Conservation (phyloP, 2,888 invertebrate species). For the Scaptomyza polygonia region DNA sequence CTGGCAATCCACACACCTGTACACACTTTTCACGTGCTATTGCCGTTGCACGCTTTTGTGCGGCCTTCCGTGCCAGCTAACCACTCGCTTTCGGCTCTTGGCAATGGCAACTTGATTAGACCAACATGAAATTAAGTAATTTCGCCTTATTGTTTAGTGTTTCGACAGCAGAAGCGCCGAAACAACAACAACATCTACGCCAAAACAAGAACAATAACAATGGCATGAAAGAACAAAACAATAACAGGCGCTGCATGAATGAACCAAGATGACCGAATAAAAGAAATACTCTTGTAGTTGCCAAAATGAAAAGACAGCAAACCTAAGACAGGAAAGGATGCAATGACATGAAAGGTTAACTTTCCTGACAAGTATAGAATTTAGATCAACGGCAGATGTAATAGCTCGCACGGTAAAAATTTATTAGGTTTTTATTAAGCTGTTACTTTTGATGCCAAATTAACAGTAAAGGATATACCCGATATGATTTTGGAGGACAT, state of each 20-base stretch:
- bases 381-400: slow-evolving; percentile 4
- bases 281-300: slow-evolving; percentile 32
- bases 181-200: slow-evolving; percentile 38
- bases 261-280: slow-evolving; percentile 44
- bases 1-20: slow-evolving; percentile 41
- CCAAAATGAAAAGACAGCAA: slow-evolving; percentile 5
- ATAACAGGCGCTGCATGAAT: slow-evolving; percentile 37
- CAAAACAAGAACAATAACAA: slow-evolving; percentile 46
- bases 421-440: too few relatives aligned
- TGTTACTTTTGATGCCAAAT: too few relatives aligned
- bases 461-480: too few relatives aligned
- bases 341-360: not conserved
- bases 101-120: slow-evolving; percentile 80
- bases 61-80: slow-evolving; percentile 60
- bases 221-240: slow-evolving; percentile 45
- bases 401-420: not conserved
- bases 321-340: not conserved
- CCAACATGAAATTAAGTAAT: slow-evolving; percentile 81
- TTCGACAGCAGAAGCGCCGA: slow-evolving; percentile 24
- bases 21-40: slow-evolving; percentile 28
- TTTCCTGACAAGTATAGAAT: not conserved
- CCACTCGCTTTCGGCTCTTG: slow-evolving; percentile 42
- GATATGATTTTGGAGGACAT: too few relatives aligned
- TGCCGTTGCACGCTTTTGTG: slow-evolving; percentile 61
- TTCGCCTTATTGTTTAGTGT: slow-evolving; percentile 72